phyloP scores from a whole-genome alignment of 2,113 vertebrate genomes.

The Romanogobio albipinnatus region DNA sequence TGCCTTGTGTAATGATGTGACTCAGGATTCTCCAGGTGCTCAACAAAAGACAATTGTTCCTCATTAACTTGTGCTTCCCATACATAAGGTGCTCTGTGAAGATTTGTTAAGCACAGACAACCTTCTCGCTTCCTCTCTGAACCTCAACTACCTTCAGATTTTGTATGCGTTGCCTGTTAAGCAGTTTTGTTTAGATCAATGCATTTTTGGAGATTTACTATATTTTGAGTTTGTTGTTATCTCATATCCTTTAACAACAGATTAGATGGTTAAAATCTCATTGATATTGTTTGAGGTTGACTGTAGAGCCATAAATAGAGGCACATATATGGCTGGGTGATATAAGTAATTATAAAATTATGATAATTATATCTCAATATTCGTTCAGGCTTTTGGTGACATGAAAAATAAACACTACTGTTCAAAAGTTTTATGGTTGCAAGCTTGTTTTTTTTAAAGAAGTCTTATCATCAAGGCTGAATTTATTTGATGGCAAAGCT shows the following conservation, averaged over 20 bases:
- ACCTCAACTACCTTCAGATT: neutral
- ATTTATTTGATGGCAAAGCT: neutral
- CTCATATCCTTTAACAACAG: neutral
- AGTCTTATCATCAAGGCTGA: too few relatives aligned
- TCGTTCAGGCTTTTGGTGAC: too few relatives aligned
- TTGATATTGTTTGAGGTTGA: neutral
- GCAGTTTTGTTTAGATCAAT: neutral
- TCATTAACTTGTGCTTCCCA: slow-evolving; percentile 21
- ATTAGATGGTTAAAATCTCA: neutral
- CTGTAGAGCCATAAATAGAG: neutral
- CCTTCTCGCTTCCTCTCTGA: neutral
- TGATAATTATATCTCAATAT: too few relatives aligned
- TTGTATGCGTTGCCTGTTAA: neutral
- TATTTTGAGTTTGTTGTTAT: neutral
- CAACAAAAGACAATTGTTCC: slow-evolving; percentile 11
- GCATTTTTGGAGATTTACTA: neutral
- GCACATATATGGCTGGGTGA: neutral
- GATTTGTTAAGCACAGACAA: neutral
- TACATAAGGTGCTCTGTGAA: slow-evolving; percentile 12
- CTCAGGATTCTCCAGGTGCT: slow-evolving; percentile 28
- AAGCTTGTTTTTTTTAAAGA: too few relatives aligned
- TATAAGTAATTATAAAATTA: too few relatives aligned
- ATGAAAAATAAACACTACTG: too few relatives aligned
- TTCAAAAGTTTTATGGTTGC: too few relatives aligned
- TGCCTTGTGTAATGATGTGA: slow-evolving; percentile 3